Percentiles rank a stretch among this genome's conserved stretches.
Conservation (phyloP, 1,140 invertebrate species). For the Drosophila repleta region DNA sequence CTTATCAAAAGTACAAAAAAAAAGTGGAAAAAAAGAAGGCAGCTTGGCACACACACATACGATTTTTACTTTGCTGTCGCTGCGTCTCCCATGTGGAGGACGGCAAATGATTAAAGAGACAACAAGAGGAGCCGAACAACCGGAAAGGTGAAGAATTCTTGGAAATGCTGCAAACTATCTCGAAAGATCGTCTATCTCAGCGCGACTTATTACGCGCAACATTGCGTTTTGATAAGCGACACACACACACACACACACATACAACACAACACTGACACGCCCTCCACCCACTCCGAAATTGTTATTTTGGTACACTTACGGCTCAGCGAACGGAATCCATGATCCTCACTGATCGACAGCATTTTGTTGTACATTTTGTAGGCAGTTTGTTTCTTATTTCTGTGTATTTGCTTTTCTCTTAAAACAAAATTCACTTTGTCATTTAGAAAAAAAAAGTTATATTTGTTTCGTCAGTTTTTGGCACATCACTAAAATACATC, state of each 20-base stretch:
- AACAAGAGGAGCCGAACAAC: slow-evolving; percentile 24
- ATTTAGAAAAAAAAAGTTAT: slow-evolving; percentile 40
- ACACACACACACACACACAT: neutral
- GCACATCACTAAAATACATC: slow-evolving; percentile 26
- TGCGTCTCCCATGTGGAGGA: slow-evolving; percentile 26
- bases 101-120: slow-evolving; percentile 68
- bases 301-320: slow-evolving; percentile 69
- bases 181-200: slow-evolving; percentile 33
- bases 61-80: slow-evolving; percentile 24
- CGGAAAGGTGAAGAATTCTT: slow-evolving; percentile 52
- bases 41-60: slow-evolving; percentile 23
- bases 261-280: neutral
- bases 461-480: slow-evolving; percentile 24
- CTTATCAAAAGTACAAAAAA: slow-evolving; percentile 58
- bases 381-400: neutral
- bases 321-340: slow-evolving; percentile 84
- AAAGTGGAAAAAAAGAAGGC: slow-evolving; percentile 22
- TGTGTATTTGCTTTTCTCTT: neutral
- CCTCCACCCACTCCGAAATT: neutral
- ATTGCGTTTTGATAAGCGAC: slow-evolving; percentile 21
- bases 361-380: slow-evolving; percentile 78
- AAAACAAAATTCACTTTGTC: slow-evolving; percentile 26
- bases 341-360: slow-evolving; percentile 84
- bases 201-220: slow-evolving; percentile 14
- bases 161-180: slow-evolving; percentile 62